These are phyloP conservation scores for Alectura lathami DNA, from an alignment of 2,113 vertebrate genomes.

Conservation along the genomic window DNA sequence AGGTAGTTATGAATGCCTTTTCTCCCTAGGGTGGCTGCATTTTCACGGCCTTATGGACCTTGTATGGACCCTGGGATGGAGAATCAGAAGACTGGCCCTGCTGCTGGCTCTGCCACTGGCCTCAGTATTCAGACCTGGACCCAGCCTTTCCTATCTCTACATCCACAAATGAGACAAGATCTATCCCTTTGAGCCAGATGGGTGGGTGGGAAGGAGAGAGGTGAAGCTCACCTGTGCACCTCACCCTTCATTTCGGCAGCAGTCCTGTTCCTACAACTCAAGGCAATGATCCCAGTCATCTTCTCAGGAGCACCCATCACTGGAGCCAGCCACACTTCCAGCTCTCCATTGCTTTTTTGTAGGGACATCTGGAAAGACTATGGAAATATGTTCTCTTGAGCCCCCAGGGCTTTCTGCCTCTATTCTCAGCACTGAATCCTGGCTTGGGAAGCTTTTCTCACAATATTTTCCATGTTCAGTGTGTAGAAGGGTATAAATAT, in stretches of 20 bases:
- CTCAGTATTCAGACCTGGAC: not conserved
- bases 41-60: not conserved
- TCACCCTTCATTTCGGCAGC: accelerated
- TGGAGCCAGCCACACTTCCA: not conserved
- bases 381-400: not conserved
- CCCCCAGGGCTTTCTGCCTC: slow-evolving; percentile 43
- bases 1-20: not conserved
- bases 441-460: not conserved
- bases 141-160: not conserved
- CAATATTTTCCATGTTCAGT: not conserved
- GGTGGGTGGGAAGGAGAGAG: not conserved
- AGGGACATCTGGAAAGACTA: slow-evolving; percentile 20
- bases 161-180: not conserved
- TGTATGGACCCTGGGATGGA: not conserved
- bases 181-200: not conserved
- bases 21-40: not conserved
- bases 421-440: slow-evolving; percentile 24
- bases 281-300: not conserved
- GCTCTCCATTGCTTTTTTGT: not conserved
- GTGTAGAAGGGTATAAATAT: not conserved
- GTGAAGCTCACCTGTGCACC: not conserved
- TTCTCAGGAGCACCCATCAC: not conserved
- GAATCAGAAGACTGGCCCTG: not conserved
- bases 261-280: not conserved
- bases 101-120: not conserved